Evolutionary conservation across 1,140 invertebrate genomes (phyloP).

Genomic region (Argopecten irradians): DNA sequence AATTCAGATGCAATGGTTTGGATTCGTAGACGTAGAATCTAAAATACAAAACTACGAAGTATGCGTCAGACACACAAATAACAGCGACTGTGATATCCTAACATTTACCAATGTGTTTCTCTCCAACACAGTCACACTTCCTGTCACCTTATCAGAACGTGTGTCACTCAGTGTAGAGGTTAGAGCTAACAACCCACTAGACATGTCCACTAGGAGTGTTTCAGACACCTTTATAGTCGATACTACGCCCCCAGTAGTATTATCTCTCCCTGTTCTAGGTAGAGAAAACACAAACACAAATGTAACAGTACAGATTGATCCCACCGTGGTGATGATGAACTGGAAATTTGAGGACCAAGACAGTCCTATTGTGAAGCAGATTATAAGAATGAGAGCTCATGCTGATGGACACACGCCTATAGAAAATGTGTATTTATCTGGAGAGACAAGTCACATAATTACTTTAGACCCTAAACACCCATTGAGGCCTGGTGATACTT

Average conservation of each 20-base stretch:
- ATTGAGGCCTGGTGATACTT: conserved; percentile 14
- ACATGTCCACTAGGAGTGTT: conserved; percentile 33
- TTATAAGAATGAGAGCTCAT: conserved; percentile 48
- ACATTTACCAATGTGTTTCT: conserved; percentile 30
- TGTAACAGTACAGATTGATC: conserved; percentile 46
- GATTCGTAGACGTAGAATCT: conserved; percentile 63
- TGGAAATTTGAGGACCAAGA: conserved; percentile 62
- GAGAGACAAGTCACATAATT: not conserved
- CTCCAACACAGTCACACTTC: conserved; percentile 29
- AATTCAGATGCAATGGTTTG: conserved; percentile 49
- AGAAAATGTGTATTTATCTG: conserved; percentile 17
- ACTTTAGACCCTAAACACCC: not conserved
- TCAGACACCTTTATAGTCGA: conserved; percentile 58
- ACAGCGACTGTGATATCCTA: conserved; percentile 51
- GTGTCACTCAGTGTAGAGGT: conserved; percentile 54
- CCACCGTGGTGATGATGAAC: conserved; percentile 47
- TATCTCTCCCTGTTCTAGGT: conserved; percentile 34
- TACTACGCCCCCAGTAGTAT: conserved; percentile 42
- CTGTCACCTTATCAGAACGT: conserved; percentile 42
- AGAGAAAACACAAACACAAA: not conserved
- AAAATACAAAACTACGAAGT: conserved; percentile 55
- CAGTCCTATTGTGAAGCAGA: conserved; percentile 56
- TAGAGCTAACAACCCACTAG: conserved; percentile 53
- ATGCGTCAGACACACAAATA: conserved; percentile 37
- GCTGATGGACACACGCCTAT: conserved; percentile 45